Evolutionary conservation across 2,888 invertebrate species (phyloP).

Genomic region (Masnerella sp.): DNA sequence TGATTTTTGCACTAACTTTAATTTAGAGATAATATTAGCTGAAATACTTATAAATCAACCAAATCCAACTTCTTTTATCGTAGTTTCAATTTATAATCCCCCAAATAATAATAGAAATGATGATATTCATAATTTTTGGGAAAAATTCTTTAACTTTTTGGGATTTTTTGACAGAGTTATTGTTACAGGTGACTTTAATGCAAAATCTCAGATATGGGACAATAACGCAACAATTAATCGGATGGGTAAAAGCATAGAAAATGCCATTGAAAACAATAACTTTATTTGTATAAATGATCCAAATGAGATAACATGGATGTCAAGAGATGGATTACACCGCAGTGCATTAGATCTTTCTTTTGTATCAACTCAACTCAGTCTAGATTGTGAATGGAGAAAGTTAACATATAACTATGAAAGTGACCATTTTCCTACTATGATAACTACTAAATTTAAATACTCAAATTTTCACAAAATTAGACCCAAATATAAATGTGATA

Average conservation of each 20-base stretch:
- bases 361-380: not conserved
- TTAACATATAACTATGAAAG: not conserved
- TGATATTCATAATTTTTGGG: not conserved
- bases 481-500: not conserved
- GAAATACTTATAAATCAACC: not conserved
- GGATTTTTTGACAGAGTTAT: not conserved
- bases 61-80: not conserved
- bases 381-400: not conserved
- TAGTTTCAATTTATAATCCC: not conserved
- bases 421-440: not conserved
- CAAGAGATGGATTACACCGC: not conserved
- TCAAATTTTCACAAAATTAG: not conserved
- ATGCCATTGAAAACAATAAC: not conserved
- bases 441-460: not conserved
- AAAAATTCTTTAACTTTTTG: not conserved
- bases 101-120: not conserved
- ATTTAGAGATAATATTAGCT: not conserved
- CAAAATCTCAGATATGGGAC: not conserved
- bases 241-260: not conserved
- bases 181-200: not conserved
- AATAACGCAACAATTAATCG: not conserved
- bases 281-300: slow-evolving; percentile 4
- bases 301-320: not conserved
- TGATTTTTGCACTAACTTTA: not conserved
- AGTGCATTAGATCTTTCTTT: not conserved